phyloP scores from a whole-genome alignment of 2,113 vertebrate species.

The Alectura lathami region DNA sequence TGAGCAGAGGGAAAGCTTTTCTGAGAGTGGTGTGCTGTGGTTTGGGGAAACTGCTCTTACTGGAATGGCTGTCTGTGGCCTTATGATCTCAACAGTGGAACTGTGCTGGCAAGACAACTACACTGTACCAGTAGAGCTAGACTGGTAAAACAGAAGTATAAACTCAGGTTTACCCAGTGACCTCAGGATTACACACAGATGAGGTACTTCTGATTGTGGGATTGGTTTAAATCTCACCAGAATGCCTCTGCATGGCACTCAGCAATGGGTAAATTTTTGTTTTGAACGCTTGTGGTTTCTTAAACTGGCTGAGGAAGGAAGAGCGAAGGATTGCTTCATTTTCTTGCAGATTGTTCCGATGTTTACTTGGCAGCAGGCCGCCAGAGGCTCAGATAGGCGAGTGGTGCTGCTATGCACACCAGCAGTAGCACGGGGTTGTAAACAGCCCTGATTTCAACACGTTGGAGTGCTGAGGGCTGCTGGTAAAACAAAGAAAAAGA shows the following conservation, averaged over 20 bases:
- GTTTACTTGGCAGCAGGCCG: background rate
- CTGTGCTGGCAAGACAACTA: background rate
- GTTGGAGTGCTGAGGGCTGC: background rate
- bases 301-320: background rate
- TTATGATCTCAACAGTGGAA: background rate
- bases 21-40: background rate
- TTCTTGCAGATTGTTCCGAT: background rate
- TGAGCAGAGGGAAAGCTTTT: background rate
- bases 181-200: background rate
- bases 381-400: rapidly evolving
- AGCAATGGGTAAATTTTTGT: background rate
- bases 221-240: background rate
- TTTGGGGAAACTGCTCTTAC: background rate
- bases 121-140: background rate
- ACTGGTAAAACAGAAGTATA: background rate
- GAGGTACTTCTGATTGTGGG: background rate
- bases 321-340: background rate
- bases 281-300: background rate
- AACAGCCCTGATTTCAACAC: background rate
- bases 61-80: background rate
- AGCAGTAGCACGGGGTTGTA: background rate
- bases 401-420: background rate
- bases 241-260: background rate
- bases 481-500: background rate
- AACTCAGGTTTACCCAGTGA: background rate